Base-by-base conservation (phyloP, 2,113 vertebrate genomes). In the Zingel zingel region DNA sequence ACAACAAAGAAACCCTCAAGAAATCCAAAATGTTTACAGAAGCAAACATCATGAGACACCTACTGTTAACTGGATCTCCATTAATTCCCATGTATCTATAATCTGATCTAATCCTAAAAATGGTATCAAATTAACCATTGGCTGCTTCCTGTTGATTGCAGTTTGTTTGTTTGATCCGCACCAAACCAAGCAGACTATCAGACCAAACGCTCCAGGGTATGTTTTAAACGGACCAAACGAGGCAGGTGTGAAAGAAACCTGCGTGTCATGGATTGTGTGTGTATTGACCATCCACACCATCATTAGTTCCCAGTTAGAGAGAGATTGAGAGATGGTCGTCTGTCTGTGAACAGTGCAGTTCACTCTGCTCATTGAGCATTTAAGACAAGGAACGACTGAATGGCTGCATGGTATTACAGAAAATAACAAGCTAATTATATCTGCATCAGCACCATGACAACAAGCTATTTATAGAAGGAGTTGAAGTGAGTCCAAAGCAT, bases 11-110 rank as follows among this genome's bases (percentile, higher is more conserved):
- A 43, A 18, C n/a, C n/a, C 6, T 59, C 2, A 19, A 72, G n/a
- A 73, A 73, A 59, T 13, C 27, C 14, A 0, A 53, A 15, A 19
- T 43, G 18, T 25, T 58, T 5, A 4, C 57, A 62, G 12, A 65
- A n/a, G 5, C 4, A 16, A 47, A 16, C 3, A 2, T 19, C 19
- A 2, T 1, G 1, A 2, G 18, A 39, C n/a, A 30, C 36, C 16
- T 30, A 13, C 62, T 19, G 27, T 51, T 71, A 54, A 74, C 39
- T 84, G 27, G 27, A 27, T 27, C 43, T 62, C 50, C 43, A 79
- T 53, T 83, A 80, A 82, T 88, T 83, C 79, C 8, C 23, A n/a
- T 50, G 80, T 23, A 91, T 10, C 68, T 30, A 18, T 86, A 89
- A 87, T 87, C 85, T 74, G 50, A 23, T 59, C 36, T 82, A 85